Percentiles rank a stretch among this genome's conserved stretches.
These are phyloP conservation scores for Agonopterix heracliana DNA, from an alignment of 2,888 invertebrate genomes.

Conservation along the genomic window DNA sequence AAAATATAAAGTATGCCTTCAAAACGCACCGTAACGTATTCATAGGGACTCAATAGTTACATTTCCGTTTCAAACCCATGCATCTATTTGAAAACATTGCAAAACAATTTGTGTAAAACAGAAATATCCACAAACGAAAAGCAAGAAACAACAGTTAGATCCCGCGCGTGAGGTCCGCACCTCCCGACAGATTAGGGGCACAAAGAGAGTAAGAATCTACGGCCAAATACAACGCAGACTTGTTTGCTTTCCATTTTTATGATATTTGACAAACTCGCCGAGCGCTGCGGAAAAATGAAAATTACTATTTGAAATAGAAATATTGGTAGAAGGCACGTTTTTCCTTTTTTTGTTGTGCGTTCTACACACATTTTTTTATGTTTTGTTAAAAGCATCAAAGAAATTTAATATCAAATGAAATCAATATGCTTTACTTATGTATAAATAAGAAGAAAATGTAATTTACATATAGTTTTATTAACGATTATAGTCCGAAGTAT, in stretches of 20 bases:
- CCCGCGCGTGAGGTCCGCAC: constrained; percentile 56
- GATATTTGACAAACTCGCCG: constrained; percentile 47
- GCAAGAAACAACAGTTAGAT: constrained; percentile 60
- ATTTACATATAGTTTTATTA: no score
- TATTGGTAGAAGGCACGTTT: constrained; percentile 44
- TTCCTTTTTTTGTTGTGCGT: neutral
- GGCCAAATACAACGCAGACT: constrained; percentile 55
- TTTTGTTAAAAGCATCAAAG: neutral
- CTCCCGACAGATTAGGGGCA: constrained; percentile 56
- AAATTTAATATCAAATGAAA: neutral
- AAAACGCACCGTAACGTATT: no score
- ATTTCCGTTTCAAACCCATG: no score
- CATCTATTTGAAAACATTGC: no score
- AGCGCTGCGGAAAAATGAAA: constrained; percentile 37
- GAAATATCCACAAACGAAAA: constrained; percentile 22
- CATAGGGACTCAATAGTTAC: no score
- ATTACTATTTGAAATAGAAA: constrained; percentile 47
- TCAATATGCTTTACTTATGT: no score
- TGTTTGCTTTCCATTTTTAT: constrained; percentile 71
- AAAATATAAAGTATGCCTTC: no score
- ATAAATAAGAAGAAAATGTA: no score
- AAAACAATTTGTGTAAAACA: no score
- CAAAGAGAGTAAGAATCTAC: constrained; percentile 62
- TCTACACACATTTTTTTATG: neutral
- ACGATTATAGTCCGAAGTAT: no score